Conservation (phyloP, 2,888 invertebrate species). For the Listrodromus nycthemerus region DNA sequence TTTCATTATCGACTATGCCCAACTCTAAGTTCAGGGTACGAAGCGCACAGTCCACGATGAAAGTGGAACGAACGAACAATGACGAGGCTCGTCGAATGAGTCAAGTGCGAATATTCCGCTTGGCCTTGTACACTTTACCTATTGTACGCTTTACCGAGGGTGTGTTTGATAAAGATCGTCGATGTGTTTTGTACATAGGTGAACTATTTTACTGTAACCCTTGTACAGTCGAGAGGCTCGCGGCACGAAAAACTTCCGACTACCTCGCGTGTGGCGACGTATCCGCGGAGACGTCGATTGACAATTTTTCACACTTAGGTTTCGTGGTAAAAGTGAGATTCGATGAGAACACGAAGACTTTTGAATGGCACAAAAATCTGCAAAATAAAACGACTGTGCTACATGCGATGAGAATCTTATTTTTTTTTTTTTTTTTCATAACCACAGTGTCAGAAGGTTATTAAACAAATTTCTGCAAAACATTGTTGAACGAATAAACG, state of each 20-base stretch:
- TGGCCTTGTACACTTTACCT: slow-evolving; percentile 8
- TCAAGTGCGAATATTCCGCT: slow-evolving; percentile 17
- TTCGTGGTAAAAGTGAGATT: no score
- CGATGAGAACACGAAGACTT: no score
- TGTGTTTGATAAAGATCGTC: slow-evolving; percentile 31
- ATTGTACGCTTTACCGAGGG: slow-evolving; percentile 3
- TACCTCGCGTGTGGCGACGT: background rate
- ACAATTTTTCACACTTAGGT: no score
- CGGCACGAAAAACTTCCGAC: slow-evolving; percentile 2
- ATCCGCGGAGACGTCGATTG: background rate
- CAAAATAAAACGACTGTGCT: no score
- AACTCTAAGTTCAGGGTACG: background rate
- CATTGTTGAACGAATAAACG: no score
- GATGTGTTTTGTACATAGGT: slow-evolving; percentile 27
- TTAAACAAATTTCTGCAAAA: no score
- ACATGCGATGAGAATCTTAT: no score
- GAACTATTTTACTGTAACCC: background rate
- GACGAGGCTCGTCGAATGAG: slow-evolving; percentile 43
- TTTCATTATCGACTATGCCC: no score
- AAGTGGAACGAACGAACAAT: slow-evolving; percentile 45
- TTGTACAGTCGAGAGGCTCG: background rate
- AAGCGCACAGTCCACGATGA: slow-evolving; percentile 2
- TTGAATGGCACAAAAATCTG: no score
- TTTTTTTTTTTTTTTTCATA: no score
- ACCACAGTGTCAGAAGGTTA: no score